phyloP scores from a whole-genome alignment of 2,113 vertebrate genomes.

The Burhinus oedicnemus region DNA sequence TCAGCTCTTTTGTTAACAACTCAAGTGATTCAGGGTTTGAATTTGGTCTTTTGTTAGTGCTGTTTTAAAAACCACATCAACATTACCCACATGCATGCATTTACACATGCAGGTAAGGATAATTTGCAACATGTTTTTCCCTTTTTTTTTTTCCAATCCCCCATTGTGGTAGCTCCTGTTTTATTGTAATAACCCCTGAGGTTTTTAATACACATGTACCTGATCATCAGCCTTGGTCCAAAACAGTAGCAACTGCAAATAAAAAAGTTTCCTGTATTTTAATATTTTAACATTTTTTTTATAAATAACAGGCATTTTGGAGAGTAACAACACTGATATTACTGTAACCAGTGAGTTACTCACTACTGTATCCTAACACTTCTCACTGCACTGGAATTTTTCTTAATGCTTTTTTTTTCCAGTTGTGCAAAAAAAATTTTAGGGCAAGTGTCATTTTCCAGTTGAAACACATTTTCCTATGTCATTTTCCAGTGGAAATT shows the following conservation, averaged over 20 bases:
- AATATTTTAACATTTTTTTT: not conserved
- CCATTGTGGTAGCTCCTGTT: not conserved
- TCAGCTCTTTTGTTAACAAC: not conserved
- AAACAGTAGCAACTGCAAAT: not conserved
- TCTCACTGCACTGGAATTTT: not conserved
- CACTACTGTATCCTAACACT: not conserved
- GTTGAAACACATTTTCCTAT: not conserved
- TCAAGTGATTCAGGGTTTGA: not conserved
- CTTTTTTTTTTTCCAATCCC: not conserved
- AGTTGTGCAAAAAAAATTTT: not conserved
- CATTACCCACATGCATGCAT: not conserved
- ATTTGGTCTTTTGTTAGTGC: not conserved
- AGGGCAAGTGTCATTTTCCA: not conserved
- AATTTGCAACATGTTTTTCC: not conserved
- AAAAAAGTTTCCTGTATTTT: not conserved
- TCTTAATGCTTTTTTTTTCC: not conserved
- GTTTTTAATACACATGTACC: not conserved
- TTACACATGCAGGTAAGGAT: not conserved
- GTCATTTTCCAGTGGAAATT: not conserved
- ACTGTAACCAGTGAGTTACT: not conserved
- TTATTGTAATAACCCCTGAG: not conserved
- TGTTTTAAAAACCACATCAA: not conserved
- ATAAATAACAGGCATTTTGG: not conserved
- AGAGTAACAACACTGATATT: not conserved
- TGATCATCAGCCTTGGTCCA: not conserved